Evolutionary conservation across 1,140 invertebrate species (phyloP).

Genomic region (Bactericera cockerelli): DNA sequence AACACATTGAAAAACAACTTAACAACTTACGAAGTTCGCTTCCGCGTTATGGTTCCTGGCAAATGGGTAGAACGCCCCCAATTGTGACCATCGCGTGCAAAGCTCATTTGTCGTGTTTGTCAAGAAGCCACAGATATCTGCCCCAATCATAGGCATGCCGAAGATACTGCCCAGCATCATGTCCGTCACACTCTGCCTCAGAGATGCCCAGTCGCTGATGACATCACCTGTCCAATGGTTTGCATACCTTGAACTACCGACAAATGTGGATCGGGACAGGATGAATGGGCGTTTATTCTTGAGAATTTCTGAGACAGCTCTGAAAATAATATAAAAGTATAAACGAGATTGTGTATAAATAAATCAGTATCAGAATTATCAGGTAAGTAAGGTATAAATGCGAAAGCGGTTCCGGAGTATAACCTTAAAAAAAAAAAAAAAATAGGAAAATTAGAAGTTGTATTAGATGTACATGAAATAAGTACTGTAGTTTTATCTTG

Average conservation of each 20-base stretch:
- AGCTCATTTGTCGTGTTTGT: conserved; percentile 54
- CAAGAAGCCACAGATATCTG: conserved; percentile 82
- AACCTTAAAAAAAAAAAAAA: too few relatives aligned
- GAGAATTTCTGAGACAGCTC: not conserved
- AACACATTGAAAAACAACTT: too few relatives aligned
- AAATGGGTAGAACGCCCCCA: conserved; percentile 78
- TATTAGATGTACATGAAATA: too few relatives aligned
- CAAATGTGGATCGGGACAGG: conserved; percentile 66
- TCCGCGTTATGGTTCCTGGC: conserved; percentile 71
- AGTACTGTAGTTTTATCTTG: too few relatives aligned
- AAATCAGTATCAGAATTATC: too few relatives aligned
- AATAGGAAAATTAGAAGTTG: too few relatives aligned
- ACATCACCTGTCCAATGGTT: conserved; percentile 87
- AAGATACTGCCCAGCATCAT: conserved; percentile 66
- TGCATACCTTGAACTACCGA: conserved; percentile 60
- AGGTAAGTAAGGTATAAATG: too few relatives aligned
- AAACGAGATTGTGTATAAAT: too few relatives aligned
- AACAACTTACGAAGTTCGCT: conserved; percentile 51
- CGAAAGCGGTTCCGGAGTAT: too few relatives aligned
- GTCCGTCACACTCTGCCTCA: conserved; percentile 45
- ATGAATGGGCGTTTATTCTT: conserved; percentile 55
- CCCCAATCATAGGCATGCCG: too few relatives aligned
- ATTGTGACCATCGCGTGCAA: conserved; percentile 64
- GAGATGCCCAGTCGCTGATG: conserved; percentile 48
- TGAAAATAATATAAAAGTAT: too few relatives aligned